Percentiles rank a stretch among this genome's conserved stretches.
Conservation (phyloP, 2,888 invertebrate genomes). For the Amphimallon solstitiale region DNA sequence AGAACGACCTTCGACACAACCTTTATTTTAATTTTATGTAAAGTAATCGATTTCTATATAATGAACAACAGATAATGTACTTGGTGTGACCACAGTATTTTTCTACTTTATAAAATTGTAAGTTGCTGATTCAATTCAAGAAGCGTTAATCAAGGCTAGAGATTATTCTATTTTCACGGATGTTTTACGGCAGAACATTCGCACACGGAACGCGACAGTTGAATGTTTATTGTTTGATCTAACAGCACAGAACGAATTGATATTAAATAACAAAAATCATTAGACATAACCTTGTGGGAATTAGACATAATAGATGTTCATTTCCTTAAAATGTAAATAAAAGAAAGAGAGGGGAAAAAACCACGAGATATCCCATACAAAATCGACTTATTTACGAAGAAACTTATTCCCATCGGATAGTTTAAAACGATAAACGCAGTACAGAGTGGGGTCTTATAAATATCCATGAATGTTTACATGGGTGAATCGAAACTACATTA, state of each 20-base stretch:
- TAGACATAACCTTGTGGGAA: conserved; percentile 25
- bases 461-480: conserved; percentile 56
- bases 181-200: conserved; percentile 8
- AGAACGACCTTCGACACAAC: too few relatives aligned
- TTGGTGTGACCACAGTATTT: not conserved
- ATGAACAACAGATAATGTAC: too few relatives aligned
- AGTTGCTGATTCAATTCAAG: conserved; percentile 7
- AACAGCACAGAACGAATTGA: conserved; percentile 32
- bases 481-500: conserved; percentile 60
- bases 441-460: conserved; percentile 36
- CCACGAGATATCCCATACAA: conserved; percentile 8
- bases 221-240: conserved; percentile 33
- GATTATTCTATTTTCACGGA: conserved; percentile 17
- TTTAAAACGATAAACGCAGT: conserved; percentile 23
- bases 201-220: conserved; percentile 1
- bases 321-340: conserved; percentile 23
- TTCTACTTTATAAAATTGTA: conserved; percentile 18
- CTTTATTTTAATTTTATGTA: too few relatives aligned
- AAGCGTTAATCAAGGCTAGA: conserved; percentile 25
- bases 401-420: conserved; percentile 13
- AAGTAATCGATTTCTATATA: too few relatives aligned
- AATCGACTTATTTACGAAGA: conserved; percentile 20
- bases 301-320: conserved; percentile 32
- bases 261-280: conserved; percentile 33
- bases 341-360: not conserved